Conservation (phyloP, 2,113 vertebrate genomes). For the Phocoena phocoena region DNA sequence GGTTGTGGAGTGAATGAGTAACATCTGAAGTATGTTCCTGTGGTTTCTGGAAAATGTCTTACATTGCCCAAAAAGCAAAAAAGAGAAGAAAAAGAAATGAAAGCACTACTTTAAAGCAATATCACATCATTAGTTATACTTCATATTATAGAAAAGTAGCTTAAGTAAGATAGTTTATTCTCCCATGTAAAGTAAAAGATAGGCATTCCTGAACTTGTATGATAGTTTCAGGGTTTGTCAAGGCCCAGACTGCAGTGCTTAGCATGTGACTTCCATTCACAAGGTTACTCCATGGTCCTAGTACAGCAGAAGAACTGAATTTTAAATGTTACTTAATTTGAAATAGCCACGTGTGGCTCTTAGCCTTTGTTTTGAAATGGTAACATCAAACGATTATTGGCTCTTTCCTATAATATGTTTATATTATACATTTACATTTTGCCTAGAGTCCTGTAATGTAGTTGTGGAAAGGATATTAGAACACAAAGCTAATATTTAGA, state of each 20-base stretch:
- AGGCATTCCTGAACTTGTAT: background rate
- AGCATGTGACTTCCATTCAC: background rate
- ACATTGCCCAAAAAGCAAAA: background rate
- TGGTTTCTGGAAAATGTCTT: slow-evolving; percentile 31
- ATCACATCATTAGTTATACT: background rate
- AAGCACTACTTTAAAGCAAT: slow-evolving; percentile 19
- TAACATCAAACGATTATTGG: background rate
- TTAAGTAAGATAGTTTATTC: slow-evolving; percentile 5
- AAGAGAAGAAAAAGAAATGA: background rate
- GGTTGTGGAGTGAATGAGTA: slow-evolving; percentile 27
- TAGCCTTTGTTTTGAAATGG: slow-evolving; percentile 6
- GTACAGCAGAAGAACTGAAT: background rate
- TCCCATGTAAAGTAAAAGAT: background rate
- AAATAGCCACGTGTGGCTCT: background rate
- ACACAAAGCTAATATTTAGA: background rate
- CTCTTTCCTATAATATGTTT: background rate
- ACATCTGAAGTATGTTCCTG: slow-evolving; percentile 16
- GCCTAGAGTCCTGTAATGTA: background rate
- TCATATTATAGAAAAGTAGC: slow-evolving; percentile 5
- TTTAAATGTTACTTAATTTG: slow-evolving; percentile 6
- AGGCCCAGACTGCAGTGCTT: background rate
- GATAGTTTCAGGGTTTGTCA: background rate
- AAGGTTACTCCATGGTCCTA: background rate
- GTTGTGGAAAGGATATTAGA: background rate
- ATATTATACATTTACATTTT: background rate